Conservation (phyloP, 2,113 vertebrate genomes). For the Xiphorhynchus elegans region DNA sequence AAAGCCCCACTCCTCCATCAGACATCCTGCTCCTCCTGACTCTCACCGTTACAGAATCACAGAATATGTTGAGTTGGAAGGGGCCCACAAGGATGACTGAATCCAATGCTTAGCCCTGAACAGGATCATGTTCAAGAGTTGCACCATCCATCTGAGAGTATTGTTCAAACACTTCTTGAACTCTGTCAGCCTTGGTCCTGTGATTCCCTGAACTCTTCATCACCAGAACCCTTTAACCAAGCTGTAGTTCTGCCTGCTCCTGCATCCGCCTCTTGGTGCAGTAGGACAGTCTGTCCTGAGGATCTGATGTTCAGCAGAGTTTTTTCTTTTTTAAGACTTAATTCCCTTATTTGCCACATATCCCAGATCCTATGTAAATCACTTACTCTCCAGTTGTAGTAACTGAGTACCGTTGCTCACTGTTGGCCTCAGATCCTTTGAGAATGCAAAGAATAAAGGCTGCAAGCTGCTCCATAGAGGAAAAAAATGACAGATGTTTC, state of each 20-base stretch:
- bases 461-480: neutral
- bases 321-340: neutral
- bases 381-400: neutral
- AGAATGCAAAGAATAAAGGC: neutral
- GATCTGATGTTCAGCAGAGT: rapidly evolving
- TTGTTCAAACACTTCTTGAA: neutral
- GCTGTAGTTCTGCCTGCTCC: neutral
- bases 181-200: neutral
- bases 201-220: rapidly evolving
- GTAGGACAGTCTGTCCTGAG: neutral
- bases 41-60: neutral
- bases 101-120: neutral
- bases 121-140: neutral
- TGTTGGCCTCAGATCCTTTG: neutral
- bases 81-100: neutral
- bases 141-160: neutral
- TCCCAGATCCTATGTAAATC: neutral
- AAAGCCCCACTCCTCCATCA: rapidly evolving
- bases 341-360: neutral
- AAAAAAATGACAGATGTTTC: neutral
- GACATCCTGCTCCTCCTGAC: neutral
- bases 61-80: neutral
- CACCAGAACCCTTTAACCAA: rapidly evolving
- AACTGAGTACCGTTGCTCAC: neutral
- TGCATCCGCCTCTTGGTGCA: neutral